Evolutionary conservation across 2,113 vertebrate genomes (phyloP), one percentile per base, ranked within the genome.

Genomic region (Brienomyrus longianalis): DNA sequence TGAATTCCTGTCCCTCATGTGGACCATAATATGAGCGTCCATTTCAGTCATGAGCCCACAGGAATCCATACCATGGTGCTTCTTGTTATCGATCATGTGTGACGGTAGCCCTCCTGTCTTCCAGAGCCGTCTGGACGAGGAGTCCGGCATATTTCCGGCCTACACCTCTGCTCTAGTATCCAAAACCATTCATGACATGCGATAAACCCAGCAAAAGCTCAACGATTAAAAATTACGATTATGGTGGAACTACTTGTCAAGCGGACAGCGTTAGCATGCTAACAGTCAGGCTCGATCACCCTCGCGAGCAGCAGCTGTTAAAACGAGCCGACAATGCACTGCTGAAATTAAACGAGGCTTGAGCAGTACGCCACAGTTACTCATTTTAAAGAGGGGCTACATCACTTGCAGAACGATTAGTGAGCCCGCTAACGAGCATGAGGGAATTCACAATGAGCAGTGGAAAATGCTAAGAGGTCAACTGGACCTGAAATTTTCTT

Each of bases 1-100:
- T 89, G 90, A 56, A 94, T 95, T 94, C 91, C n/a, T 93, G 27
- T 93, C 92, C 5, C 66, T 93, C 93, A 94, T 74, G 90, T 93
- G 93, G 94, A 90, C 91, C 91, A 66, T 62, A n/a, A 35, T 86
- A 19, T 9, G n/a, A 50, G 47, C 6, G 5, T 59, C 80, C 19
- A 39, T 54, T 39, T 17, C 85, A 13, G 15, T 3, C 15, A 50
- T 23, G 39, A 83, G 17, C 39, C 11, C 77, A 47, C 13, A 84
- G 27, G n/a, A 62, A 47, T 56, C 15, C 39, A 3, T 3, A 83
- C 31, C 31, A 4, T 66, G 56, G 48, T 62, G 19, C 39, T 43
- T 35, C n/a, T 56, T 48, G 13, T 39, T 27, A 51, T 62, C 13
- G 39, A 31, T 13, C 52, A 19, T 17, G 56, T 62, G 4, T 17